Conservation (phyloP, 2,113 vertebrate genomes). For the Sapayoa aenigma region DNA sequence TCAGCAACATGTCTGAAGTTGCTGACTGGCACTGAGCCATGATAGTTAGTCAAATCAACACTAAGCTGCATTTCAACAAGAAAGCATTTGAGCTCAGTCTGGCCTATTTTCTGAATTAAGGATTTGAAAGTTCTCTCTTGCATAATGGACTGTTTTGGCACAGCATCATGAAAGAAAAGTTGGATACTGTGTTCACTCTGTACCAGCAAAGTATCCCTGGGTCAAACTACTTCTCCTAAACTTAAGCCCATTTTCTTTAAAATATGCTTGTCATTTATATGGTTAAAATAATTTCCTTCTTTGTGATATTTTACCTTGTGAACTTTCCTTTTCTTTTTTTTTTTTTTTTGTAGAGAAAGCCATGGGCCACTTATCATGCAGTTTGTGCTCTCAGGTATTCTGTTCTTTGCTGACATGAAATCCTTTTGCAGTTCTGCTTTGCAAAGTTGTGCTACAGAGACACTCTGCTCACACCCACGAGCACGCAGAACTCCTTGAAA, state of each 20-base stretch:
- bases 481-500: background rate
- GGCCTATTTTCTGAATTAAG: background rate
- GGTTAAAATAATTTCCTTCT: background rate
- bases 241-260: background rate
- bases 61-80: background rate
- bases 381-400: background rate
- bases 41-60: background rate
- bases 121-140: background rate
- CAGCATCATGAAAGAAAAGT: background rate
- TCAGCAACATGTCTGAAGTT: background rate
- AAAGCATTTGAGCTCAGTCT: background rate
- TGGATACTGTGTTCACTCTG: background rate
- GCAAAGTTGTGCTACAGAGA: background rate
- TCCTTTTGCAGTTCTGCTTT: background rate
- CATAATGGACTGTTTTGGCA: background rate
- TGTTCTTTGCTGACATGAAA: background rate
- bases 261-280: background rate
- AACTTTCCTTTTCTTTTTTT: background rate
- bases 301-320: background rate
- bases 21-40: background rate
- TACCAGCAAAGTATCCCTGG: background rate
- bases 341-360: background rate
- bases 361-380: background rate
- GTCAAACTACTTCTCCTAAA: background rate
- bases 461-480: background rate